Evolutionary conservation across 2,113 vertebrate species (phyloP), one percentile per base, ranked within the genome.

Genomic region (Melanerpes aurifrons): DNA sequence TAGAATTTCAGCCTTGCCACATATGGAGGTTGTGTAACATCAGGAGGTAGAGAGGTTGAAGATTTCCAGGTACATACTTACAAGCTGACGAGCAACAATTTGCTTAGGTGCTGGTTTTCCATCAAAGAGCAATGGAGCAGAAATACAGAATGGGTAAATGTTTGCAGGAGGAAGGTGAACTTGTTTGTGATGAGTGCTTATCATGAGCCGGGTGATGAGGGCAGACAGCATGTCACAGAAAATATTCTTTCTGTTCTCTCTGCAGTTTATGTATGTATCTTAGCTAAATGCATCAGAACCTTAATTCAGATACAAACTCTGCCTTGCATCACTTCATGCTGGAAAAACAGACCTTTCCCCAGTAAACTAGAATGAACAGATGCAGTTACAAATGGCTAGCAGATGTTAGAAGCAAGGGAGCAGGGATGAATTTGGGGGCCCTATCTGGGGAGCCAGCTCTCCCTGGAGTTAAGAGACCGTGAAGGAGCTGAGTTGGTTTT

Each of bases 111-210:
- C 32, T 86, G 75, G 5, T 68, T 91, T 93, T 91, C 63, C 59
- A 70, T 43, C 56, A n/a, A 76, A 57, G 58, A 75, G 86, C 64
- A 83, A 7, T 2, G 74, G 80, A 81, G 86, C 88, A 94, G 88
- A 91, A 93, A 57, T 53, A 19, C 28, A 57, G 32, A 71, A 71
- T 29, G 32, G 79, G 87, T 68, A 90, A 94, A 94, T 78, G 69
- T 94, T 94, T 92, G 73, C 67, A 45, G 28, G 85, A 54, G 45
- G 40, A 86, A 83, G 74, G 72, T 48, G 73, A 90, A 83, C 62
- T 37, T 95, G 54, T 89, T 92, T 91, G 76, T 68, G 79, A 61
- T 19, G 69, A 71, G 54, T 62, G 72, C 72, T 82, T 77, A n/a
- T 94, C 71, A 15, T 74, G 64, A 87, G 48, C 0, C 64, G 31